These are phyloP conservation scores for Clarias platycephalus DNA, from an alignment of 2,797 vertebrate genomes.

Conservation along the genomic window DNA sequence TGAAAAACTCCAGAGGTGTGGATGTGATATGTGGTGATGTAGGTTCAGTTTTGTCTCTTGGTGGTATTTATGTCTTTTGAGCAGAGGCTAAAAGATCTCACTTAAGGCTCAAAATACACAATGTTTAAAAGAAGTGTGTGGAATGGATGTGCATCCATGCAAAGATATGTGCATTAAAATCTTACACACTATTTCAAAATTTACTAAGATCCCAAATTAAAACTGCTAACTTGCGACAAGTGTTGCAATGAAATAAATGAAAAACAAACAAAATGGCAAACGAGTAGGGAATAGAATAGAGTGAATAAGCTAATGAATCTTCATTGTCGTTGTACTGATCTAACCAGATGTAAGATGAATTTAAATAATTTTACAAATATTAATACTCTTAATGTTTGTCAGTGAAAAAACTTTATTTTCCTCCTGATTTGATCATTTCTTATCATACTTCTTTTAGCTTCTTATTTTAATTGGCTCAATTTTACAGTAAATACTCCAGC, in stretches of 20 bases:
- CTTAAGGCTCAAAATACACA: conserved; percentile 36
- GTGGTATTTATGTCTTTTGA: conserved; percentile 34
- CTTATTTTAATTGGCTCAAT: background rate
- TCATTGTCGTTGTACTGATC: background rate
- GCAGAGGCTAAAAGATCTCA: conserved; percentile 24
- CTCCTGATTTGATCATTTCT: background rate
- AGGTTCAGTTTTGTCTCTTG: conserved; percentile 20
- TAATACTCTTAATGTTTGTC: background rate
- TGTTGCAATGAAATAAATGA: background rate
- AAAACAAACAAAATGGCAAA: background rate
- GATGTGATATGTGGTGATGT: conserved; percentile 1
- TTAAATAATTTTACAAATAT: background rate
- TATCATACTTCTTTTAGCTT: background rate
- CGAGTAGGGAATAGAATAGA: no score
- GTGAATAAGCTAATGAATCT: background rate
- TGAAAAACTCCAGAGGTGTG: background rate
- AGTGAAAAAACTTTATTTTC: background rate
- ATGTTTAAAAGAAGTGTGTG: background rate
- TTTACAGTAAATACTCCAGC: background rate
- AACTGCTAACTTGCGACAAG: background rate
- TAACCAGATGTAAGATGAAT: background rate
- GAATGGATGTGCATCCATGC: background rate
- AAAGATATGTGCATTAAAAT: background rate
- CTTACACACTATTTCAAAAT: background rate
- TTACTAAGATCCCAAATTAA: background rate